Evolutionary conservation across 2,113 vertebrate species (phyloP).

Genomic region (Ailuropoda melanoleuca): DNA sequence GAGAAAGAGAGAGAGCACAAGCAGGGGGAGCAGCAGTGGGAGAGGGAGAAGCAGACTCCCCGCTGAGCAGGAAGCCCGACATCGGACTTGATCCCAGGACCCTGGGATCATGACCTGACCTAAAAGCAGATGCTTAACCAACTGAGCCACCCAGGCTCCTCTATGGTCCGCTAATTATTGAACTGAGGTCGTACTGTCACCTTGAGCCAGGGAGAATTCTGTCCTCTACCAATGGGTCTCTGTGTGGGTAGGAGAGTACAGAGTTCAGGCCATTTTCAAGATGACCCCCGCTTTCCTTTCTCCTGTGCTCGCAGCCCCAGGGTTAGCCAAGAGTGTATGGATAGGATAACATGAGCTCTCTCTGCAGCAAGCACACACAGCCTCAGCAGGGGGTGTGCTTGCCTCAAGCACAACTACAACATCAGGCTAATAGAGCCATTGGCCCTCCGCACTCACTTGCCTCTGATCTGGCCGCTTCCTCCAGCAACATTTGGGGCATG

Average conservation of each 20-base stretch:
- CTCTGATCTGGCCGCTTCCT: neutral
- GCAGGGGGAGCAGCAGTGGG: no score
- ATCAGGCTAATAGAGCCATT: neutral
- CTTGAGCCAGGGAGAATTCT: neutral
- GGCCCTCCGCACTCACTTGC: neutral
- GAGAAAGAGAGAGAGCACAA: no score
- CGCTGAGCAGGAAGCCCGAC: no score
- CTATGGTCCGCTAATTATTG: neutral
- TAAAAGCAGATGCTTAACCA: no score
- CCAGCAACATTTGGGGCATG: neutral
- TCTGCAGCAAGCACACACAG: neutral
- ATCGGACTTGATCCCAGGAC: no score
- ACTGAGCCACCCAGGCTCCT: no score
- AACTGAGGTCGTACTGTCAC: neutral
- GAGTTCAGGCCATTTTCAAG: neutral
- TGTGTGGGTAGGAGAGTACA: neutral
- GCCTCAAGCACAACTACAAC: neutral
- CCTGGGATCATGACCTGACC: no score
- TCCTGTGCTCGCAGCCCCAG: neutral
- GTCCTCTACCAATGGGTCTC: neutral
- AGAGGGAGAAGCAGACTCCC: no score
- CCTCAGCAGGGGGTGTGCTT: neutral
- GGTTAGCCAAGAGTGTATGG: neutral
- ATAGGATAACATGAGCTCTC: neutral
- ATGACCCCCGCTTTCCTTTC: neutral